These are phyloP conservation scores for Hemaris fuciformis DNA, from an alignment of 2,888 invertebrate genomes.

Conservation along the genomic window DNA sequence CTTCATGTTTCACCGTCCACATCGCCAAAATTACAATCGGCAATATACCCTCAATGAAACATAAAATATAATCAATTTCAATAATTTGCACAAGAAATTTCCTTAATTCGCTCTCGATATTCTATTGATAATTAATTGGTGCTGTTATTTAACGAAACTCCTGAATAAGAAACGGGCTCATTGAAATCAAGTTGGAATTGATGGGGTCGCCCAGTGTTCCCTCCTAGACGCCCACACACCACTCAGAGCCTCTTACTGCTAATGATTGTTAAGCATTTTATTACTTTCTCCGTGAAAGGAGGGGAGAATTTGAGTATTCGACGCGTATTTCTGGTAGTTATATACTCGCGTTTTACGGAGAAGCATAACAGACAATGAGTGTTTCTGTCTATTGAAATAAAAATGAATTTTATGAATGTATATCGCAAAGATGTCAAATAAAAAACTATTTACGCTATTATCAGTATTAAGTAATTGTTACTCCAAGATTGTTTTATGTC, in stretches of 20 bases:
- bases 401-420: background rate
- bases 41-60: too few relatives aligned
- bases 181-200: constrained; percentile 63
- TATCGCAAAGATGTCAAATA: too few relatives aligned
- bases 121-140: constrained; percentile 68
- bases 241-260: background rate
- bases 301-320: background rate
- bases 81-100: constrained; percentile 47
- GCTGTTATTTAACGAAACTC: constrained; percentile 64
- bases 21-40: too few relatives aligned
- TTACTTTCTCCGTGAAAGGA: background rate
- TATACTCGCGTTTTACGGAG: background rate
- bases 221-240: background rate
- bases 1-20: too few relatives aligned
- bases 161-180: constrained; percentile 63
- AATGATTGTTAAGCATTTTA: constrained; percentile 1
- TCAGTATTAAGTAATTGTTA: too few relatives aligned
- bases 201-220: constrained; percentile 34
- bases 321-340: background rate
- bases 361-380: too few relatives aligned
- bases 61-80: background rate
- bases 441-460: too few relatives aligned
- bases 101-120: constrained; percentile 42
- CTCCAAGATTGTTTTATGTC: too few relatives aligned
- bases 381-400: too few relatives aligned